Evolutionary conservation across 2,888 invertebrate genomes (phyloP).

Genomic region (Hyposoter dolosus): DNA sequence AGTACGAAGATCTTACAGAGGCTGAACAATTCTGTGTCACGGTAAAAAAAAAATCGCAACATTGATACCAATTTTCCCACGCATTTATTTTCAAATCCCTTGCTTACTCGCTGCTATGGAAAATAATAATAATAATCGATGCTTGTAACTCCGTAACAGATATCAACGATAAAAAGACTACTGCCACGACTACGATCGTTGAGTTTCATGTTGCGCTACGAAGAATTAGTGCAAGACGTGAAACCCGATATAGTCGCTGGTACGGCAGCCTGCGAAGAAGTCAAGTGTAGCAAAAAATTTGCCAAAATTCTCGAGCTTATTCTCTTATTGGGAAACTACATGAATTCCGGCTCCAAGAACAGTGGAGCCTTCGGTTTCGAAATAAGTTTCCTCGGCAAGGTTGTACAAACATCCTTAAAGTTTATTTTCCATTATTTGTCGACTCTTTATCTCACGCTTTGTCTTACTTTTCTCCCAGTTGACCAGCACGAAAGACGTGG

Average conservation of each 20-base stretch:
- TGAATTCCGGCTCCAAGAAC: constrained; percentile 98
- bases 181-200: constrained; percentile 94
- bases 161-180: constrained; percentile 95
- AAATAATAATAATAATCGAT: background rate
- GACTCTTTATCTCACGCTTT: background rate
- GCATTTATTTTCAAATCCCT: constrained; percentile 2
- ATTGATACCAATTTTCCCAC: constrained; percentile 11
- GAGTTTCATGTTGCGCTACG: constrained; percentile 94
- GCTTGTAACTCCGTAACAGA: constrained; percentile 83
- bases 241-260: constrained; percentile 98
- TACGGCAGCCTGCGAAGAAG: constrained; percentile 97
- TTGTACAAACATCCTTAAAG: constrained; percentile 80
- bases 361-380: constrained; percentile 98
- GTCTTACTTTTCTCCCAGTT: constrained; percentile 85
- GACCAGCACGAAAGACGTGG: constrained; percentile 95
- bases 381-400: constrained; percentile 97
- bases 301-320: constrained; percentile 95
- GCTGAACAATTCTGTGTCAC: constrained; percentile 98
- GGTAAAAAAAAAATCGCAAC: constrained; percentile 79
- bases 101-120: background rate
- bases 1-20: constrained; percentile 93
- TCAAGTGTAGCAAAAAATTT: constrained; percentile 95
- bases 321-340: constrained; percentile 96
- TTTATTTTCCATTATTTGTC: background rate
- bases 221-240: constrained; percentile 94